Base-by-base conservation (phyloP, 2,797 vertebrate species). In the Rhincodon typus region DNA sequence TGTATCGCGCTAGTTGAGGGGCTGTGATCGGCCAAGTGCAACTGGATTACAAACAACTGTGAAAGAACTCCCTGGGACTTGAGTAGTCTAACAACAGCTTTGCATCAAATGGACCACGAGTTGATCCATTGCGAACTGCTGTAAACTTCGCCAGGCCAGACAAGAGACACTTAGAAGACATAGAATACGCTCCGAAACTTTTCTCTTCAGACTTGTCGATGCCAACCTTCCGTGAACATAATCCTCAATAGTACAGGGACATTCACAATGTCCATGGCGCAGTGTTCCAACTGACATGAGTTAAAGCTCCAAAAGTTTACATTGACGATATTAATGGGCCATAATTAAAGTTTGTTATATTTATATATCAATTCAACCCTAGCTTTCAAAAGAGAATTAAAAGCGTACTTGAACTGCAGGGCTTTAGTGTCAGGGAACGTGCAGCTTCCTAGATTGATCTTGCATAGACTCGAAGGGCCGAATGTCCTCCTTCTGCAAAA, bases 1-100 rank as follows among this genome's bases (percentile, higher is more conserved):
- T 97, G 97, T 97, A 53, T 50, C 30, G 42, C 38, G 57, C 57
- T 66, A 34, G 88, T 13, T 91, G 4, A 57, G 23, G 70, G 70
- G 13, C 42, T 95, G 70, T 74, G 42, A 72, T 74, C 69, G 94
- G 70, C 69, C 94, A 95, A 95, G 69, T 95, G 70, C 42, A 77
- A 74, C 70, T 34, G 94, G 67, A 77, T 72, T 95, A 53, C 94
- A 77, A 74, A 94, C 93, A 69, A 70, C 93, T 46, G 70, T 95
- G 94, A 77, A 91, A 91, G 62, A 69, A 69, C 66, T 69, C 90
- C 90, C 90, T 34, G n/a, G 67, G n/a, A 93, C 62, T 38, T 21
- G n/a, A 69, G 34, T n/a, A 67, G 66, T 42, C 12, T 69, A 38
- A n/a, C 90, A 42, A 27, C 66, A 93, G 66, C n/a, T 69, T 38